phyloP scores from a whole-genome alignment of 2,797 vertebrate genomes.

The Diglossa cyanea region DNA sequence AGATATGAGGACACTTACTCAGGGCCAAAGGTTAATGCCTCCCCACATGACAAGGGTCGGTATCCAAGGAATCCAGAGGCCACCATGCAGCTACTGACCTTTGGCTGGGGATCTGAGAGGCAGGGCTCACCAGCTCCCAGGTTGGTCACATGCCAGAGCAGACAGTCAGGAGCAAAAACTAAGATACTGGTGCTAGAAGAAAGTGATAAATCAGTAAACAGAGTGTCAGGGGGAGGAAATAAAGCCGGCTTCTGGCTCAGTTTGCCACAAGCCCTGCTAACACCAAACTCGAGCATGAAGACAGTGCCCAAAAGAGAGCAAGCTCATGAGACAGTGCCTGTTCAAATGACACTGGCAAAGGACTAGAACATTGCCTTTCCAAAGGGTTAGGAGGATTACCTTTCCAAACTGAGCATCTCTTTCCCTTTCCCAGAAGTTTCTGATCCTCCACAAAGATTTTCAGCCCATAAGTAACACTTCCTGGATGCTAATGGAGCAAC shows the following conservation, averaged over 20 bases:
- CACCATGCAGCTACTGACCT: not conserved
- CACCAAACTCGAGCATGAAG: accelerated
- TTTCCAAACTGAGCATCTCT: not conserved
- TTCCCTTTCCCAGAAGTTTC: not conserved
- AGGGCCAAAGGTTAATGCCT: constrained; percentile 15
- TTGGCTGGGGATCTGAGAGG: not conserved
- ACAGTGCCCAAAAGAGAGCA: not conserved
- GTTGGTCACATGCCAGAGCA: not conserved
- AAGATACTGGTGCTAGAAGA: not conserved
- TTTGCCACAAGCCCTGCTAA: not conserved
- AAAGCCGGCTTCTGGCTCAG: not conserved
- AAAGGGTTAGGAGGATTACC: not conserved
- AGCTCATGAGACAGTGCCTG: not conserved
- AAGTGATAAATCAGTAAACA: not conserved
- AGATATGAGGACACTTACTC: not conserved
- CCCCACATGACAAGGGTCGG: not conserved
- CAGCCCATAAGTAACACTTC: not conserved
- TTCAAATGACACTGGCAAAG: not conserved
- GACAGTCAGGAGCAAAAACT: not conserved
- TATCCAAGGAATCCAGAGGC: constrained; percentile 17
- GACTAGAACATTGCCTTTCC: not conserved
- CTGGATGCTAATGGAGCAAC: not conserved
- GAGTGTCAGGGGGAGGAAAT: not conserved
- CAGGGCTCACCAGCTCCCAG: not conserved
- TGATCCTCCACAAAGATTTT: not conserved